A percentile compares a stretch with the other conserved stretches of the same genome.
Evolutionary conservation across 2,113 vertebrate genomes (phyloP).

Genomic region (Bubalus kerabau): DNA sequence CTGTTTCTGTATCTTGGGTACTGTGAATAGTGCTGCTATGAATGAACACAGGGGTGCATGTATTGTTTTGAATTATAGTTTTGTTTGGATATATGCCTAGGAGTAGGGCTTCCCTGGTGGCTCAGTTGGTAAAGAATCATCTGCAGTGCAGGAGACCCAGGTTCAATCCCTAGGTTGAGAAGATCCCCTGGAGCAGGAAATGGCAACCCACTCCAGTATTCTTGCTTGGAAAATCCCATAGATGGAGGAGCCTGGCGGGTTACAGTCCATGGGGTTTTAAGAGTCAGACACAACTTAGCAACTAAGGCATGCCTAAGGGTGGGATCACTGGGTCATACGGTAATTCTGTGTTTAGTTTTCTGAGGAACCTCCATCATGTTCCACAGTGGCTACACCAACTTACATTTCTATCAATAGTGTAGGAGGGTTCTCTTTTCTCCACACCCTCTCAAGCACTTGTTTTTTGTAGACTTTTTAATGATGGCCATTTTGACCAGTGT

Average conservation of each 20-base stretch:
- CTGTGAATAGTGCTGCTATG: neutral
- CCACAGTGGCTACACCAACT: neutral
- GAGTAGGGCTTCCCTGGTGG: neutral
- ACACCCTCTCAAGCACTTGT: neutral
- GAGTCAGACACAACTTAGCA: neutral
- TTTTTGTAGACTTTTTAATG: neutral
- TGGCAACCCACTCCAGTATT: neutral
- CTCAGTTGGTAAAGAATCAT: neutral
- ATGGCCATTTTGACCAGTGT: neutral
- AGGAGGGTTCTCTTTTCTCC: neutral
- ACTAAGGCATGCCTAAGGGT: neutral
- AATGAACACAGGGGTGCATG: neutral
- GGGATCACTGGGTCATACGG: neutral
- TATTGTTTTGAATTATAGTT: neutral
- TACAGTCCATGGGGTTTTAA: neutral
- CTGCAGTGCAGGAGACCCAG: neutral
- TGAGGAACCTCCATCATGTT: neutral
- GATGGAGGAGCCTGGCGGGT: neutral
- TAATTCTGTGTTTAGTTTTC: neutral
- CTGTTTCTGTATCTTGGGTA: neutral
- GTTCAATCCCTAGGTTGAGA: neutral
- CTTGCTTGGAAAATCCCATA: neutral
- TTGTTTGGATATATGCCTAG: neutral
- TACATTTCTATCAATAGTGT: neutral
- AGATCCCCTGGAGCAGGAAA: neutral